Percentiles rank a stretch among this genome's conserved stretches.
Evolutionary conservation across 2,888 invertebrate genomes (phyloP).

Genomic region (Nomada hirtipes): DNA sequence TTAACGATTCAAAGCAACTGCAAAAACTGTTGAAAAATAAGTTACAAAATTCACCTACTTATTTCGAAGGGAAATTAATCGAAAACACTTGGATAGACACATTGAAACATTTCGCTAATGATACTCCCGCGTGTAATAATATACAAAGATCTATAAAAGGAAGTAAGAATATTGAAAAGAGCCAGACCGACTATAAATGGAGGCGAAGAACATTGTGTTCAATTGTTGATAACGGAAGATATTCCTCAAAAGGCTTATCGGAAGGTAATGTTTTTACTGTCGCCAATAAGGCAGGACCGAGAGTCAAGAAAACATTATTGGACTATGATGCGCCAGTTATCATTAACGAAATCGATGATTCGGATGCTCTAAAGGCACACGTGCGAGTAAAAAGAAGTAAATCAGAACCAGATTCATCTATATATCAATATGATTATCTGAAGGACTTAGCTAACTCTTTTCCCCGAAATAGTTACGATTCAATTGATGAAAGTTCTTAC

Average conservation of each 20-base stretch:
- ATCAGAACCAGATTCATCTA: neutral
- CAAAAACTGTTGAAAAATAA: neutral
- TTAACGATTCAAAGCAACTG: neutral
- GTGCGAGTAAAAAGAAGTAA: conserved; percentile 56
- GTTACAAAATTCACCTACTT: neutral
- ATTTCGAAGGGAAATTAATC: neutral
- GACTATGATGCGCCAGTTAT: conserved; percentile 32
- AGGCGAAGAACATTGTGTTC: conserved; percentile 33
- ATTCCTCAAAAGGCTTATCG: neutral
- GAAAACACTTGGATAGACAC: neutral
- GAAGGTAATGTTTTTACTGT: neutral
- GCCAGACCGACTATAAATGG: conserved; percentile 24
- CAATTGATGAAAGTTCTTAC: conserved; percentile 22
- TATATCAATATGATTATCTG: conserved; percentile 15
- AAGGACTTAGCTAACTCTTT: conserved; percentile 50
- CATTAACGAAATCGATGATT: conserved; percentile 31
- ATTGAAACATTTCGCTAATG: neutral
- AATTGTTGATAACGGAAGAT: conserved; percentile 4
- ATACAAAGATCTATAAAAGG: neutral
- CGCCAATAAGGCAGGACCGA: neutral
- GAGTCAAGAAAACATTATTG: conserved; percentile 22
- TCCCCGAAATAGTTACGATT: conserved; percentile 32
- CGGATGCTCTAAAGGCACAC: conserved; percentile 44
- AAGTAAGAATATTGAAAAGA: neutral
- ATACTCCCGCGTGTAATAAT: neutral